Evolutionary conservation across 1,140 invertebrate genomes (phyloP).

Genomic region (Solenopsis invicta): DNA sequence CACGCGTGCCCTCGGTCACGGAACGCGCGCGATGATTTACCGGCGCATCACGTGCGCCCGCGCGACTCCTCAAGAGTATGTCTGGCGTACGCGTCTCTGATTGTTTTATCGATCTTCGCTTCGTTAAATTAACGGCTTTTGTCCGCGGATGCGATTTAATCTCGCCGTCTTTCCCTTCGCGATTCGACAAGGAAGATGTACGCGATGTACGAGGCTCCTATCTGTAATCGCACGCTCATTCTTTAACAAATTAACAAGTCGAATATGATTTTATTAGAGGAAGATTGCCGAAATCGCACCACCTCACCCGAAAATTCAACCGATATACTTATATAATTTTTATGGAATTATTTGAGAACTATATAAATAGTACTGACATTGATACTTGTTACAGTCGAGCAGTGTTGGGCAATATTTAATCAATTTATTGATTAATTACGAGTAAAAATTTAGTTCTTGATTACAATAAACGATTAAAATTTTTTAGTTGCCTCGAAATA

Average conservation of each 20-base stretch:
- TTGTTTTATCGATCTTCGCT: conserved; percentile 46
- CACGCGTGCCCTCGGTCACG: conserved; percentile 49
- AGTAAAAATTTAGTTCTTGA: no score
- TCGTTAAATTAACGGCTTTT: conserved; percentile 27
- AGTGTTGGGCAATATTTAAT: no score
- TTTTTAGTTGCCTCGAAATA: no score
- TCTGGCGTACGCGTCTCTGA: conserved; percentile 40
- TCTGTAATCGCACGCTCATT: not conserved
- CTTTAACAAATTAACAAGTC: not conserved
- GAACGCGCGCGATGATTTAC: conserved; percentile 57
- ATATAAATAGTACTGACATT: no score
- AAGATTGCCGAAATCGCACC: no score
- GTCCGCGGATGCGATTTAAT: not conserved
- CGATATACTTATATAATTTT: no score
- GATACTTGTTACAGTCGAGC: no score
- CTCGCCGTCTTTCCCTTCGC: not conserved
- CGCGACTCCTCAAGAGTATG: conserved; percentile 43
- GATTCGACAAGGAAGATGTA: not conserved
- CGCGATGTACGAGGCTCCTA: not conserved
- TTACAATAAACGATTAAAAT: no score
- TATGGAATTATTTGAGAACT: no score
- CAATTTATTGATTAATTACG: no score
- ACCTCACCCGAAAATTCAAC: no score
- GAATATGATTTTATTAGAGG: not conserved
- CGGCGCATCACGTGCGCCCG: conserved; percentile 43